phyloP scores from a whole-genome alignment of 2,888 invertebrate species.

The Catonia carolina region DNA sequence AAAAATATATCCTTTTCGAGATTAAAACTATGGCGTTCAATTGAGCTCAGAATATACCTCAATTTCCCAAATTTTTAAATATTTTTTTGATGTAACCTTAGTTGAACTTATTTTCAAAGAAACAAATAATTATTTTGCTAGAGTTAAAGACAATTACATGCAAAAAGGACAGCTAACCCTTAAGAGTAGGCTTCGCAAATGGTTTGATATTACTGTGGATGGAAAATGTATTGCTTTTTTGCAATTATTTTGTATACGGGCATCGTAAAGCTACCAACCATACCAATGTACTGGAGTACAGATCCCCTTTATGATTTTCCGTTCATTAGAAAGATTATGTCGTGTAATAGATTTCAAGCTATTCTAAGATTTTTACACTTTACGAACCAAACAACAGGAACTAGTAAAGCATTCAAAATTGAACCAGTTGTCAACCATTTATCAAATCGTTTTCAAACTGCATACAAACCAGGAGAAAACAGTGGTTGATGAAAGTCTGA shows the following conservation, averaged over 20 bases:
- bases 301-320: not conserved
- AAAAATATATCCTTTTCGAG: no score
- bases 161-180: no score
- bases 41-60: no score
- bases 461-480: constrained; percentile 29
- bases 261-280: not conserved
- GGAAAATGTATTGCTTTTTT: not conserved
- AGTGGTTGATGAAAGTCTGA: constrained; percentile 35
- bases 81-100: no score
- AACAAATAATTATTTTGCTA: no score
- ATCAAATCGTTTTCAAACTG: constrained; percentile 26
- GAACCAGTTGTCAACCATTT: constrained; percentile 29
- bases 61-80: no score
- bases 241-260: not conserved
- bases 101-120: no score
- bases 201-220: not conserved
- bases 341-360: not conserved
- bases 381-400: not conserved
- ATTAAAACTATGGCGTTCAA: no score
- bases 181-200: no score
- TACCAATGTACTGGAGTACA: not conserved
- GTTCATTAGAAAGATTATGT: not conserved
- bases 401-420: constrained; percentile 29
- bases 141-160: no score
- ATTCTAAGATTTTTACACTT: not conserved